Evolutionary conservation across 2,113 vertebrate species (phyloP), one percentile per base, ranked within the genome.

Genomic region (Athene cunicularia): DNA sequence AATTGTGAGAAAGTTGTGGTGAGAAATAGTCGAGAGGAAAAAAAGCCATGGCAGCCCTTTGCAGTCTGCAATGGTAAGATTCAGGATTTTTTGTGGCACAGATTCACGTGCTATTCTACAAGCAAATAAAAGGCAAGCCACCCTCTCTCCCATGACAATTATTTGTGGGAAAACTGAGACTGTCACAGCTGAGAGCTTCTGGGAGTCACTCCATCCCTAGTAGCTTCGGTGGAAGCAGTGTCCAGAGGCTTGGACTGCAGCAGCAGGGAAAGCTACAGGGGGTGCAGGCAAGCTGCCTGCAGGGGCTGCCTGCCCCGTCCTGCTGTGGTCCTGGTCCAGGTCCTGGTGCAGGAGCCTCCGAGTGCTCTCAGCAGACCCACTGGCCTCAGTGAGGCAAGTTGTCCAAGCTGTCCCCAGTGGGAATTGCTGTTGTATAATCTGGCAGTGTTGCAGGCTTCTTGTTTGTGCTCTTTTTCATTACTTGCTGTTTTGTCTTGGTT

Each of bases 191-290:
- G 43, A 35, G 43, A 9, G 1, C 53, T 89, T 33, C 41, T 72
- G 13, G 21, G 19, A 88, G 27, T 60, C 43, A 19, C 20, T 23
- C 47, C 47, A 16, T 41, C 22, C 32, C 32, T 39, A 1, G 21
- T 37, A 5, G 3, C 27, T 67, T 52, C 3, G 2, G 35, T 35
- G 37, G 68, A 45, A 74, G 43, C 68, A 41, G 26, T 11, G 12
- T 12, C 41, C 37, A 43, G n/a, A n/a, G 43, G 30, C 62, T 85
- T 85, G 62, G 39, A 55, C 3, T 0, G 3, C 17, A 26, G 50
- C 0, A 0, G 52, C 9, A 4, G 21, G 8, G 23, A 52, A 66
- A 32, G 14, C 30, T 53, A 27, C 9, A 14, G 49, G 0, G 1
- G 19, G 27, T 23, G 27, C 33, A 53, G 37, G 55, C 2, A 4